These are phyloP conservation scores for Dyspetes luteomarginatus DNA, from an alignment of 2,888 invertebrate species.

Conservation along the genomic window DNA sequence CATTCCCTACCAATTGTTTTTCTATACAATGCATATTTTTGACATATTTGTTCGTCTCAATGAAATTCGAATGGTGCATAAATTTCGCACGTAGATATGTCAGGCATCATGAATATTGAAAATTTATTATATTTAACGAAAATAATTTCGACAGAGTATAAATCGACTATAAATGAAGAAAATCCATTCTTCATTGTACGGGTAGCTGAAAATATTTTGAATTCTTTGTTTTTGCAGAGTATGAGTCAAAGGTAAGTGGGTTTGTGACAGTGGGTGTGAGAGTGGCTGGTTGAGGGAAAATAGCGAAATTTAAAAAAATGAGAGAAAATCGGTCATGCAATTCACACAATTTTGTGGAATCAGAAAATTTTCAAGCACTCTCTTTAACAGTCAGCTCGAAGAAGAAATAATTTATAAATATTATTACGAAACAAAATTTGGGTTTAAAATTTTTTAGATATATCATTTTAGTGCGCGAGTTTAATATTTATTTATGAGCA, in stretches of 20 bases:
- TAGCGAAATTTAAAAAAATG: slow-evolving; percentile 33
- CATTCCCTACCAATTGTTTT: background rate
- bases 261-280: slow-evolving; percentile 25
- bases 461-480: too few species aligned
- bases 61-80: background rate
- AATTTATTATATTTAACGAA: background rate
- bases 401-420: background rate
- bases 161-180: background rate
- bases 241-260: slow-evolving; percentile 59
- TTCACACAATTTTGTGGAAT: background rate
- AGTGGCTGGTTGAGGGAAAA: slow-evolving; percentile 9
- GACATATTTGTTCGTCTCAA: background rate
- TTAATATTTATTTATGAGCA: too few species aligned
- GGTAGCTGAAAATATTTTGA: slow-evolving; percentile 30
- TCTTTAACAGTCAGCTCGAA: slow-evolving; percentile 22
- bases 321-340: slow-evolving; percentile 31
- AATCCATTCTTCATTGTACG: background rate
- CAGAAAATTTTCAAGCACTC: background rate
- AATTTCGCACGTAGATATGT: background rate
- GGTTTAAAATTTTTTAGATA: background rate
- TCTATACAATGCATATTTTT: background rate
- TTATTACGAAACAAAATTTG: background rate
- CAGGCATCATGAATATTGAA: slow-evolving; percentile 30
- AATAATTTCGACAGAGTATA: background rate
- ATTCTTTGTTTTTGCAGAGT: slow-evolving; percentile 39